These are phyloP conservation scores for Lasioglossum lativentre DNA, from an alignment of 2,888 invertebrate genomes.

Conservation along the genomic window DNA sequence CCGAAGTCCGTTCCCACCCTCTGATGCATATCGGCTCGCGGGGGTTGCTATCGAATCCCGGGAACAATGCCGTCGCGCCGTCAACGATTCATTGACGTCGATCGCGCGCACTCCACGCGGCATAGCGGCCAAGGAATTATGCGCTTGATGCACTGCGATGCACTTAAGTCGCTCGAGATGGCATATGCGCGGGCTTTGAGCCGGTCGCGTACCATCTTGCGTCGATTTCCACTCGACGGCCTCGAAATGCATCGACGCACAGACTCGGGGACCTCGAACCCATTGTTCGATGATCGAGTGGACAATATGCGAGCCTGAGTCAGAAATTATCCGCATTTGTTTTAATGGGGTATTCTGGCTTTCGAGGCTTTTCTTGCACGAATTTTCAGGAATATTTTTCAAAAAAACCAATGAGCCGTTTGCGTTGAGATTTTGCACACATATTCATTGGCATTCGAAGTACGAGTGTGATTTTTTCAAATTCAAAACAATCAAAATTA, in stretches of 20 bases:
- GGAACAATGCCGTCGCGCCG: conserved; percentile 29
- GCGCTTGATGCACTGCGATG: conserved; percentile 9
- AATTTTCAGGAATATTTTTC: not conserved
- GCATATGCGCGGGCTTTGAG: conserved; percentile 13
- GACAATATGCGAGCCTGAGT: not conserved
- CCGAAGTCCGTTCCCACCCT: conserved; percentile 11
- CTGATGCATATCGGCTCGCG: not conserved
- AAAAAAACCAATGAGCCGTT: not conserved
- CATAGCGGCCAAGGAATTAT: conserved; percentile 19
- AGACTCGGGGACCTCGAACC: not conserved
- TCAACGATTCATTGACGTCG: conserved; percentile 35
- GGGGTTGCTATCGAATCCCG: conserved; percentile 19
- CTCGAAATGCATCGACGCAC: conserved; percentile 2
- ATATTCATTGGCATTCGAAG: not conserved
- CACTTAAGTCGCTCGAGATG: conserved; percentile 15
- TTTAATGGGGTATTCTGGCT: not conserved
- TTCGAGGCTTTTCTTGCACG: not conserved
- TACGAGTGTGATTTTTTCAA: no score
- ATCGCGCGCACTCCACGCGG: conserved; percentile 14
- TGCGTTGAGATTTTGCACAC: not conserved
- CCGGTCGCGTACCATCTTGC: conserved; percentile 6
- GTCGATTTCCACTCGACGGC: not conserved
- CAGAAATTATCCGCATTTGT: not conserved
- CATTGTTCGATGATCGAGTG: not conserved
- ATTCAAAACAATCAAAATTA: no score